phyloP scores from a whole-genome alignment of 1,140 invertebrate genomes.

The Bombus turneri region DNA sequence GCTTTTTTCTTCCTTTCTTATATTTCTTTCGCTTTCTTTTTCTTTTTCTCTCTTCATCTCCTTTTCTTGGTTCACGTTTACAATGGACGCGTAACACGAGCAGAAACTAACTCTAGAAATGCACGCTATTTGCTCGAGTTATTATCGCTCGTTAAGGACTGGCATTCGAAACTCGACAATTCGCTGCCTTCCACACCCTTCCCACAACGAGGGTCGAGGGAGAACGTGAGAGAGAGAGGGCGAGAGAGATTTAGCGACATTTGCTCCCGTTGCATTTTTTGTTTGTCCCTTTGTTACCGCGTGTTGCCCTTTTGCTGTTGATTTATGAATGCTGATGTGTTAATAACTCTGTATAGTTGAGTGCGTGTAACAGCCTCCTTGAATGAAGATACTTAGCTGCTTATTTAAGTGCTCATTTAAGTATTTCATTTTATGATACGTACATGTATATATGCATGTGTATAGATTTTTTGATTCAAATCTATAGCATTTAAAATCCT shows the following conservation, averaged over 20 bases:
- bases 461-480: not conserved
- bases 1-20: not conserved
- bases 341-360: not conserved
- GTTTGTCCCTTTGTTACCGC: conserved; percentile 27
- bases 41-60: not conserved
- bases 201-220: not conserved
- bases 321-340: not conserved
- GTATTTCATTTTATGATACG: not conserved
- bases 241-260: not conserved
- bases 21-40: not conserved
- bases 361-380: not conserved
- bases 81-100: not conserved
- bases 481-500: no score
- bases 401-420: not conserved
- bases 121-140: conserved; percentile 59
- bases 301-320: conserved; percentile 15
- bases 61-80: not conserved
- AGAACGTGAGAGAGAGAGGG: not conserved
- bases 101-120: conserved; percentile 26
- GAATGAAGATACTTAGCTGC: not conserved
- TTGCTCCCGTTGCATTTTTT: conserved; percentile 14
- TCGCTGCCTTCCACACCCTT: conserved; percentile 7
- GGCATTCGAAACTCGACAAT: conserved; percentile 54
- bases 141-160: conserved; percentile 65
- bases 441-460: not conserved